Base-by-base conservation (phyloP, 1,140 invertebrate genomes). In the Thaumetopoea pityocampa region DNA sequence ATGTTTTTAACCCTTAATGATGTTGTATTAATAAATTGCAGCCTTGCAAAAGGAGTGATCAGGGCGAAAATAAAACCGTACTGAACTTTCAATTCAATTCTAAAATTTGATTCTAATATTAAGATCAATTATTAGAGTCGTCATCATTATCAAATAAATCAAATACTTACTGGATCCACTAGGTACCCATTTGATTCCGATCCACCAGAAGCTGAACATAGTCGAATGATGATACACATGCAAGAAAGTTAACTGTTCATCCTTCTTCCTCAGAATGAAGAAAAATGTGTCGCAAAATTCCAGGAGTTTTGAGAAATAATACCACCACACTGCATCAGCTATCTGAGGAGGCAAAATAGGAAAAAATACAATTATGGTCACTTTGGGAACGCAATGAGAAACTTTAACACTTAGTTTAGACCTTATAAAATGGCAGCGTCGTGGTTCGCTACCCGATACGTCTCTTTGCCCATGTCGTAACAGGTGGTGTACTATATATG, bases 131-230 rank as follows among this genome's bases (percentile, higher is more conserved):
- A 3, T 8, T 12, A 10, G 1, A 10, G 3, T 11, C 4, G 8
- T 17, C 11, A 5, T 6, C 6, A 32, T 7, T 12, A 2, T n/a
- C 4, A 23, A 14, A 15, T 6, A 18, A 10, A 22, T 4, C 60
- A 53, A 48, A 23, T 53, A 90, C 91, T 91, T 84, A 95, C 94
- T 92, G 15, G 94, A 95, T 40, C 97, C 97, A 70, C 96, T 96
- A 8, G 96, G 95, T 4, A 98, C 95, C 94, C 95, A 99, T 87
- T 97, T 97, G 46, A 97, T 93, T 9, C 95, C 95, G 52, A 98
- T 96, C 96, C 96, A 99, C 94, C 96, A 98, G 8, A 96, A 89
- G 0, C 90, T 88, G 64, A 97, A 96, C 93, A 97, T 97, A 0
- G 94, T 96, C 2, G 94, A 94, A 67, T 97, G 95, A 78, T 97